These are phyloP conservation scores for Caenorhabditis sinica DNA, from an alignment of 2,888 invertebrate species.

Conservation along the genomic window DNA sequence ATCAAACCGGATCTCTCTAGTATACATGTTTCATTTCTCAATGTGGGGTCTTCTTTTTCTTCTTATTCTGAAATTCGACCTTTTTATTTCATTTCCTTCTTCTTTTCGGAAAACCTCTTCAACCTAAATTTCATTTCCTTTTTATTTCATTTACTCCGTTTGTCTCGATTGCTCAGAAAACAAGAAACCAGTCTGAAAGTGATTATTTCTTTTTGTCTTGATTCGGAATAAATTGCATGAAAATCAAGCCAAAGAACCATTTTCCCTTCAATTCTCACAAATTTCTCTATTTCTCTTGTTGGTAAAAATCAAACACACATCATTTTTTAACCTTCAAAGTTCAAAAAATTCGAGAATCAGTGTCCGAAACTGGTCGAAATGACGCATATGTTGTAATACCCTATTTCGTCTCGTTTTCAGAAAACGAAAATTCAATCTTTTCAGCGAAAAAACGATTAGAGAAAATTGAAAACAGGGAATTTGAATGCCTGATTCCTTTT, in stretches of 20 bases:
- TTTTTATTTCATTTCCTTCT: slow-evolving; percentile 21
- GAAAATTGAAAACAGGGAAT: not conserved
- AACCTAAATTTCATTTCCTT: slow-evolving; percentile 8
- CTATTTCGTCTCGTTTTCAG: slow-evolving; percentile 8
- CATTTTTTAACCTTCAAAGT: slow-evolving; percentile 25
- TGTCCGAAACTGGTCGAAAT: slow-evolving; percentile 12
- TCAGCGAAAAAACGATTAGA: slow-evolving; percentile 34
- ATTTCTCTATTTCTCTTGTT: not conserved
- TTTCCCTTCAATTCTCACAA: not conserved
- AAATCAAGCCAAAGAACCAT: not conserved
- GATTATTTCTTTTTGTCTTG: not conserved
- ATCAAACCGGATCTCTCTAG: slow-evolving; percentile 21
- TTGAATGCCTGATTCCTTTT: slow-evolving; percentile 15
- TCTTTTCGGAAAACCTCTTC: not conserved
- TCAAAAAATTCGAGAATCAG: slow-evolving; percentile 15
- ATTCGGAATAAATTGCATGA: not conserved
- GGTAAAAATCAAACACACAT: slow-evolving; percentile 3
- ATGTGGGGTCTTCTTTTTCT: slow-evolving; percentile 10
- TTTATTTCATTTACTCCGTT: not conserved
- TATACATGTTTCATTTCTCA: slow-evolving; percentile 13
- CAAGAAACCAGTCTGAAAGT: not conserved
- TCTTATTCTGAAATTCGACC: slow-evolving; percentile 39
- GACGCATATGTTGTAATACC: slow-evolving; percentile 29
- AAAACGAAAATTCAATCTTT: slow-evolving; percentile 1
- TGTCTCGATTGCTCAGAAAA: not conserved